Conservation (phyloP, 1,140 invertebrate species). For the Centruroides vittatus region DNA sequence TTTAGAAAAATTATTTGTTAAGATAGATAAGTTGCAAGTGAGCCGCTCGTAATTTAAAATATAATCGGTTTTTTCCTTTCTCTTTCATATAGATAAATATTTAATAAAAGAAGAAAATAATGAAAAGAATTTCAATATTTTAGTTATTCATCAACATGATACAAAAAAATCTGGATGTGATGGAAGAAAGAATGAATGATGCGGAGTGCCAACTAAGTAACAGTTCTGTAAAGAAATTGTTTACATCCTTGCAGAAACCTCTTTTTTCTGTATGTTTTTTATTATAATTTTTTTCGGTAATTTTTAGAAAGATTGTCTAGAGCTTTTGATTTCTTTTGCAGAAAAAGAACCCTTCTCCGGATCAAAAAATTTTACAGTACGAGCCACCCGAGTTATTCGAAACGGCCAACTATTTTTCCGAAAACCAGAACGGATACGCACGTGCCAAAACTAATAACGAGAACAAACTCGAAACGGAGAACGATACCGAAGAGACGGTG, state of each 20-base stretch:
- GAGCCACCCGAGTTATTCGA: too few species aligned
- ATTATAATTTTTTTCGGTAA: too few species aligned
- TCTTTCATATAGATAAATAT: background rate
- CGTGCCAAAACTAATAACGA: too few species aligned
- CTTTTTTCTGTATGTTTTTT: constrained; percentile 4
- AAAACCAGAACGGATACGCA: too few species aligned
- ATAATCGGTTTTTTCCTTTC: background rate
- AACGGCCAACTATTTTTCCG: too few species aligned
- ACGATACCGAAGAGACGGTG: too few species aligned
- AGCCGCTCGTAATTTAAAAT: background rate
- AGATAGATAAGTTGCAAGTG: constrained; percentile 11
- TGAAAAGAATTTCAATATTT: background rate
- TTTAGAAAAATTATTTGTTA: constrained; percentile 12
- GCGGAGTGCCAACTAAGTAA: constrained; percentile 8
- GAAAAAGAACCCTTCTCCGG: too few species aligned
- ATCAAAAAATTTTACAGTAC: too few species aligned
- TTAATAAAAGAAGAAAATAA: background rate
- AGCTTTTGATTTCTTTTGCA: too few species aligned
- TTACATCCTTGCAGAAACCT: constrained; percentile 8
- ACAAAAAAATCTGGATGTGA: constrained; percentile 12
- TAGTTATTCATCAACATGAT: background rate
- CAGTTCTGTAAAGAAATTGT: constrained; percentile 16
- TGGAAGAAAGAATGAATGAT: constrained; percentile 14
- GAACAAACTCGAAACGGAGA: too few species aligned
- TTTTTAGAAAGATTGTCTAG: too few species aligned